These are phyloP conservation scores for Oncorhynchus clarkii DNA, from an alignment of 2,113 vertebrate genomes.

Conservation along the genomic window DNA sequence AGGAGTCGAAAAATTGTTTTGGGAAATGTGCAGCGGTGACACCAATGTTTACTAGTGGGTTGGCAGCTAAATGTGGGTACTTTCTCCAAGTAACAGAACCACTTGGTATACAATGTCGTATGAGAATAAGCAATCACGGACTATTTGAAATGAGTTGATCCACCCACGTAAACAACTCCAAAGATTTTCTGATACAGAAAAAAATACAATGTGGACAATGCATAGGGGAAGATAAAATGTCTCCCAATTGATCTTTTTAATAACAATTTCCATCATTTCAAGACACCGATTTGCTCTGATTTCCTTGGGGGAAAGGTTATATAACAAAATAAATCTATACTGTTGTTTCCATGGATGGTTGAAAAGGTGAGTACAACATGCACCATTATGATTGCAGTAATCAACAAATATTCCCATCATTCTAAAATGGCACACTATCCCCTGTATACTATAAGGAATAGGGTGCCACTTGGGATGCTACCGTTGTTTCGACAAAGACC, in stretches of 20 bases:
- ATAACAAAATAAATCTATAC: slow-evolving; percentile 74
- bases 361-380: slow-evolving; percentile 27
- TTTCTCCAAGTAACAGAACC: slow-evolving; percentile 27
- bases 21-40: background rate
- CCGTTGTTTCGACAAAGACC: slow-evolving; percentile 32
- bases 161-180: slow-evolving; percentile 68
- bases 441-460: too few relatives aligned
- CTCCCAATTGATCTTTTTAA: slow-evolving; percentile 50
- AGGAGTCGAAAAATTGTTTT: too few relatives aligned
- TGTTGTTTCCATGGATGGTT: slow-evolving; percentile 43
- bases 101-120: slow-evolving; percentile 38
- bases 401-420: slow-evolving; percentile 31
- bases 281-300: slow-evolving; percentile 57
- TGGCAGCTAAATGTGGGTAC: slow-evolving; percentile 2
- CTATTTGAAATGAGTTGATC: slow-evolving; percentile 66
- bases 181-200: slow-evolving; percentile 82
- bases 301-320: slow-evolving; percentile 55
- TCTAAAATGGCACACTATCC: background rate
- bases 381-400: slow-evolving; percentile 18
- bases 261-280: slow-evolving; percentile 52
- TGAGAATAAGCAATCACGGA: slow-evolving; percentile 56
- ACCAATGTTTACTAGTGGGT: slow-evolving; percentile 36
- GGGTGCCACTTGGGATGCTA: too few relatives aligned
- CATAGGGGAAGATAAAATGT: slow-evolving; percentile 43
- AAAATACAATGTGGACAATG: slow-evolving; percentile 71